A percentile compares a stretch with the other conserved stretches of the same genome.
phyloP scores from a whole-genome alignment of 2,113 vertebrate species.

The Notarius quadriscutis region DNA sequence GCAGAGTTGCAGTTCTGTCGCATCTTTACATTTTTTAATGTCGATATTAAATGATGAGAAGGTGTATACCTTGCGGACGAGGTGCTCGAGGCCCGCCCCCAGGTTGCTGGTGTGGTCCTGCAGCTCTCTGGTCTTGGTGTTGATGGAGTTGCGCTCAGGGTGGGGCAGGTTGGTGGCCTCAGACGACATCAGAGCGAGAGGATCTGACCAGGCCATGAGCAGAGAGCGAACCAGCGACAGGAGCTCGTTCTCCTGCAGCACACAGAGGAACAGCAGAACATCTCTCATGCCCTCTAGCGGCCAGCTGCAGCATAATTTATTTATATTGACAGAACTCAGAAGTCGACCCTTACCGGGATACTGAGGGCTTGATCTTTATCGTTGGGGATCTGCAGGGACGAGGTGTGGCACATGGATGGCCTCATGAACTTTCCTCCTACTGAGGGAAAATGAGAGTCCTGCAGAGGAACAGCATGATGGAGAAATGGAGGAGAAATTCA shows the following conservation, averaged over 20 bases:
- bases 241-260: conserved; percentile 67
- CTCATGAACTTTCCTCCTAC: conserved; percentile 62
- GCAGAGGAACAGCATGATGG: conserved; percentile 27
- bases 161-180: conserved; percentile 65
- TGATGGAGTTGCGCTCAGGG: conserved; percentile 64
- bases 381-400: conserved; percentile 70
- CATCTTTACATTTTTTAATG: no score
- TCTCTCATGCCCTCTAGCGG: neutral
- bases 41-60: neutral
- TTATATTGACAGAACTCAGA: neutral
- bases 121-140: conserved; percentile 70
- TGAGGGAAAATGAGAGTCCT: conserved; percentile 71
- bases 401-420: conserved; percentile 75
- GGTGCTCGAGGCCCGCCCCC: conserved; percentile 67
- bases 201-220: conserved; percentile 72
- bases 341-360: conserved; percentile 63
- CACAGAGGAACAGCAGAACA: neutral
- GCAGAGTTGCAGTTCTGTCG: no score
- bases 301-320: neutral
- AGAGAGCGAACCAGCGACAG: conserved; percentile 73
- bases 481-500: neutral
- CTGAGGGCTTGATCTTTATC: conserved; percentile 75
- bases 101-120: conserved; percentile 69
- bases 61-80: conserved; percentile 65
- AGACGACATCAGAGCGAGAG: conserved; percentile 63